These are phyloP conservation scores for Lanius collurio DNA, from an alignment of 2,113 vertebrate species.

Conservation along the genomic window DNA sequence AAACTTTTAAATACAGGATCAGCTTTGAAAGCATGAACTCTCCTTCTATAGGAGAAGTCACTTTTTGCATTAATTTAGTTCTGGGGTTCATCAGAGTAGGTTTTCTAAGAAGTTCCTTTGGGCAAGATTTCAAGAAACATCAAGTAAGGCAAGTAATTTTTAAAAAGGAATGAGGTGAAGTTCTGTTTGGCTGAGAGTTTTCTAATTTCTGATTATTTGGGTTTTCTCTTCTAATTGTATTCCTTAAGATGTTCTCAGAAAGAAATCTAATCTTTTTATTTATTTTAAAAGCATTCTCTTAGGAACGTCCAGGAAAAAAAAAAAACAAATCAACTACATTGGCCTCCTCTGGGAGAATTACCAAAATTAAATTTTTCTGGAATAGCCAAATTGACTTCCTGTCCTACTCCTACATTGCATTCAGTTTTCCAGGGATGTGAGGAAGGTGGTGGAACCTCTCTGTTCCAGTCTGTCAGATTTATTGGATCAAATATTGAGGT, in stretches of 20 bases:
- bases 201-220: neutral
- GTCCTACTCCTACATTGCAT: conserved; percentile 57
- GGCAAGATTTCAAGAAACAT: neutral
- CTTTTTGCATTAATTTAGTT: neutral
- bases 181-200: neutral
- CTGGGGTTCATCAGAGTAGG: neutral
- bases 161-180: neutral
- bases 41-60: neutral
- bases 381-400: conserved; percentile 52
- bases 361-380: conserved; percentile 72
- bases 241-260: neutral
- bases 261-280: neutral
- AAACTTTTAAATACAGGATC: neutral
- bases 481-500: conserved; percentile 75
- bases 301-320: conserved; percentile 52
- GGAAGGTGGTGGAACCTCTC: conserved; percentile 50
- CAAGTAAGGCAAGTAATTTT: neutral
- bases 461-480: conserved; percentile 72
- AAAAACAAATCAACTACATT: conserved; percentile 30
- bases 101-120: neutral
- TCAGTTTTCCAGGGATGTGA: conserved; percentile 11
- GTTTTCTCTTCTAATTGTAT: neutral
- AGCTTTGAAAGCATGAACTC: neutral
- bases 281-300: conserved; percentile 65
- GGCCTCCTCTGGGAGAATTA: conserved; percentile 62